Evolutionary conservation across 1,140 invertebrate species (phyloP).

Genomic region (Bombus sylvicola): DNA sequence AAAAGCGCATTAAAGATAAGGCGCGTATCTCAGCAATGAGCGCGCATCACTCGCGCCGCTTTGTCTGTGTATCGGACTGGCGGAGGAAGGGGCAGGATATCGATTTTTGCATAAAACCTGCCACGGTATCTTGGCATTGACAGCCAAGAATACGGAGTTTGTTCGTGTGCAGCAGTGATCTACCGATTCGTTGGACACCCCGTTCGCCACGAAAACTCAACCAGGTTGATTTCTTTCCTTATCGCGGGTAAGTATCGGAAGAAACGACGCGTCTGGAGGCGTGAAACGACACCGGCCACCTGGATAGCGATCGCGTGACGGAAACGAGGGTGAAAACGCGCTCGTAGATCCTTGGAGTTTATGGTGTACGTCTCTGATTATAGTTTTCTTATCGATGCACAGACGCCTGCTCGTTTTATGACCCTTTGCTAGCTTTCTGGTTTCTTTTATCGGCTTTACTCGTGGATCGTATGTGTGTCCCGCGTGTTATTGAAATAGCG

Average conservation of each 20-base stretch:
- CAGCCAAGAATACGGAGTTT: not conserved
- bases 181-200: not conserved
- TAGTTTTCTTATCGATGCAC: constrained; percentile 12
- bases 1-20: constrained; percentile 59
- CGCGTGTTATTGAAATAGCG: too few species aligned
- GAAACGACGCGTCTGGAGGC: not conserved
- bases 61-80: constrained; percentile 14
- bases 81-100: constrained; percentile 17
- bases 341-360: not conserved
- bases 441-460: too few species aligned
- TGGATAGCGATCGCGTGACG: constrained; percentile 3
- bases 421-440: too few species aligned
- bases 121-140: constrained; percentile 13
- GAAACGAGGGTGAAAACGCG: not conserved
- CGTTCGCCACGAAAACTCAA: not conserved
- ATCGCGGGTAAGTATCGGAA: not conserved
- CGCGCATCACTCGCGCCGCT: constrained; percentile 20
- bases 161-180: not conserved
- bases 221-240: not conserved
- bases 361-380: not conserved
- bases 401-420: not conserved
- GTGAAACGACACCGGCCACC: not conserved
- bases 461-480: too few species aligned
- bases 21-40: constrained; percentile 49
- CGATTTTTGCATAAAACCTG: constrained; percentile 53